phyloP scores from a whole-genome alignment of 2,888 invertebrate genomes.

The Aspidapion aeneum region DNA sequence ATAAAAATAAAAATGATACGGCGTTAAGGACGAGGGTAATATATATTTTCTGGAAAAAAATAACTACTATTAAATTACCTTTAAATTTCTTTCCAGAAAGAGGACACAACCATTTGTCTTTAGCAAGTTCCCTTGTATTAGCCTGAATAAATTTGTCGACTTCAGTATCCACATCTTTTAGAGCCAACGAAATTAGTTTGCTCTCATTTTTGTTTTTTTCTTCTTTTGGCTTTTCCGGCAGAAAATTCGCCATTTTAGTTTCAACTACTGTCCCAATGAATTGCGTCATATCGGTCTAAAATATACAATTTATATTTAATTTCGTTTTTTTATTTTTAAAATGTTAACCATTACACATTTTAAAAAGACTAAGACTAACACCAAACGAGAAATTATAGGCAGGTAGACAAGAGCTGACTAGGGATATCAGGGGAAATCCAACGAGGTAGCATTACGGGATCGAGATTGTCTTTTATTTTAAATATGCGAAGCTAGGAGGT shows the following conservation, averaged over 20 bases:
- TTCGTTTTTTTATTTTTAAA: no score
- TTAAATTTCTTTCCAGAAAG: conserved; percentile 99
- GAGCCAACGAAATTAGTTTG: conserved; percentile 43
- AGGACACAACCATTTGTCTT: conserved; percentile 99
- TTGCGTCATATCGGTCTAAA: conserved; percentile 63
- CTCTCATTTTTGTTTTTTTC: conserved; percentile 58
- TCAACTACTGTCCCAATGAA: conserved; percentile 81
- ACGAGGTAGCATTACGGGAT: no score
- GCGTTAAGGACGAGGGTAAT: no score
- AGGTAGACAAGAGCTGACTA: no score
- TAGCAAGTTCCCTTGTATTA: conserved; percentile 94
- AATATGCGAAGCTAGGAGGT: no score
- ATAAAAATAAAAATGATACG: no score
- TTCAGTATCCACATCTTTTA: conserved; percentile 60
- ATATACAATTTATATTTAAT: conserved; percentile 26
- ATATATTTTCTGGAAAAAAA: no score
- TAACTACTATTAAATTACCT: no score
- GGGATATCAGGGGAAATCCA: no score
- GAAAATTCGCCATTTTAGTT: conserved; percentile 84
- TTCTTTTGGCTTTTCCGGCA: conserved; percentile 75
- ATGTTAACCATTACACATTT: no score
- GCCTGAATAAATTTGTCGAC: conserved; percentile 94
- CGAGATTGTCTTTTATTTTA: no score
- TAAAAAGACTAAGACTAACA: background rate
- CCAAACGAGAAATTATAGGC: no score